Evolutionary conservation across 2,113 vertebrate species (phyloP), one percentile per base, ranked within the genome.

Genomic region (Kryptolebias marmoratus): DNA sequence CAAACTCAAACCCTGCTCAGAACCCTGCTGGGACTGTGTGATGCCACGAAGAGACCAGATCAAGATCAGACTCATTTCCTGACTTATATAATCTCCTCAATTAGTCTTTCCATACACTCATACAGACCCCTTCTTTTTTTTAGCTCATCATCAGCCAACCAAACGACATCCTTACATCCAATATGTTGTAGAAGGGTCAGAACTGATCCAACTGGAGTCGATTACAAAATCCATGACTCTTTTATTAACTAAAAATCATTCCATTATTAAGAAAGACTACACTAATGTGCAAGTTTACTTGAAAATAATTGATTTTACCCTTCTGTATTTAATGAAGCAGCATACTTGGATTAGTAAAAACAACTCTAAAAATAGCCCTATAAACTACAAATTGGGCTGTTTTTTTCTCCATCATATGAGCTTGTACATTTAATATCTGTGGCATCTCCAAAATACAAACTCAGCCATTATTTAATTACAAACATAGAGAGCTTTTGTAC

Each of bases 1-100:
- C 87, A 2, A 91, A 85, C 32, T 36, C 77, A 36, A 76, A 16
- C 7, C 71, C 89, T 30, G 71, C 77, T 60, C 67, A 77, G 1
- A 65, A 69, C 15, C 66, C 84, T 42, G 27, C 76, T n/a, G 82
- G 36, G 48, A 44, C 71, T 12, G n/a, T 45, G 57, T 89, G 70
- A 88, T n/a, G 1, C 16, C 11, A 14, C 7, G 10, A 36, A 4
- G 66, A 58, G 54, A 11, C 50, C 63, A 64, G 36, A 45, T 49
- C 22, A 3, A 57, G 6, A 39, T 28, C 61, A 28, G 0, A 3
- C 0, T 6, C 16, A 28, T 31, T 55, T 75, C 39, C 3, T 32
- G 6, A 7, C 48, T 18, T 15, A 22, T 22, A 22, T 22, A 22
- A 22, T 22, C 22, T 22, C 22, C 22, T 22, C 48, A 49, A 2